These are phyloP conservation scores for Scaptomyza montana DNA, from an alignment of 1,140 invertebrate genomes.

Conservation along the genomic window DNA sequence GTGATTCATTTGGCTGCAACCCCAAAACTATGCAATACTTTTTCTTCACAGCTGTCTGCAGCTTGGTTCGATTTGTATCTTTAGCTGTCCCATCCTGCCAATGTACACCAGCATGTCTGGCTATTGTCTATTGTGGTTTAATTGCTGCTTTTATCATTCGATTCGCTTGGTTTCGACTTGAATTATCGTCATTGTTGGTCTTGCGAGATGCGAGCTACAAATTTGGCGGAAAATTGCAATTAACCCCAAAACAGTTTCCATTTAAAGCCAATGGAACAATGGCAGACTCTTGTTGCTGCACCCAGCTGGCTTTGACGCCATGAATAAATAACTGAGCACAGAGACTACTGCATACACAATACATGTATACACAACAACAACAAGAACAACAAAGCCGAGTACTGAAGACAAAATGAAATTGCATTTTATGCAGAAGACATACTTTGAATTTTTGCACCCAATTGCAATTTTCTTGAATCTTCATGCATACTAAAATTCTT, in stretches of 20 bases:
- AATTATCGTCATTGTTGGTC: slow-evolving; percentile 21
- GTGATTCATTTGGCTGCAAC: slow-evolving; percentile 49
- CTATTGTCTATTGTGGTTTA: slow-evolving; percentile 32
- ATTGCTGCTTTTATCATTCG: slow-evolving; percentile 34
- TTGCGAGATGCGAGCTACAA: slow-evolving; percentile 10
- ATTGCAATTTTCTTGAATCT: slow-evolving; percentile 1
- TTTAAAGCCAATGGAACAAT: background rate
- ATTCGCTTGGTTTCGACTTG: slow-evolving; percentile 8
- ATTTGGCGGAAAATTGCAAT: slow-evolving; percentile 57
- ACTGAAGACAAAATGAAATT: background rate
- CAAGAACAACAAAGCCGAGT: background rate
- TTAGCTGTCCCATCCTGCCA: background rate
- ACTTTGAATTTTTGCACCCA: background rate
- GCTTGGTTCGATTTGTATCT: slow-evolving; percentile 15
- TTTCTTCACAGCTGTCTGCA: slow-evolving; percentile 27
- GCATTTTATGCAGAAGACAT: slow-evolving; percentile 1
- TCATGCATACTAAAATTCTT: slow-evolving; percentile 1
- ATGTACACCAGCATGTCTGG: background rate
- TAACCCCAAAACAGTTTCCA: slow-evolving; percentile 33
- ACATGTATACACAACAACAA: too few species aligned
- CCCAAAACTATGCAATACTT: slow-evolving; percentile 43
- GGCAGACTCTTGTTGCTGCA: background rate
- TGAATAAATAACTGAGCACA: background rate
- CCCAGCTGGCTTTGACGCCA: background rate
- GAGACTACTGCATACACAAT: background rate